phyloP scores from a whole-genome alignment of 2,797 vertebrate genomes.

The Melopsittacus undulatus region DNA sequence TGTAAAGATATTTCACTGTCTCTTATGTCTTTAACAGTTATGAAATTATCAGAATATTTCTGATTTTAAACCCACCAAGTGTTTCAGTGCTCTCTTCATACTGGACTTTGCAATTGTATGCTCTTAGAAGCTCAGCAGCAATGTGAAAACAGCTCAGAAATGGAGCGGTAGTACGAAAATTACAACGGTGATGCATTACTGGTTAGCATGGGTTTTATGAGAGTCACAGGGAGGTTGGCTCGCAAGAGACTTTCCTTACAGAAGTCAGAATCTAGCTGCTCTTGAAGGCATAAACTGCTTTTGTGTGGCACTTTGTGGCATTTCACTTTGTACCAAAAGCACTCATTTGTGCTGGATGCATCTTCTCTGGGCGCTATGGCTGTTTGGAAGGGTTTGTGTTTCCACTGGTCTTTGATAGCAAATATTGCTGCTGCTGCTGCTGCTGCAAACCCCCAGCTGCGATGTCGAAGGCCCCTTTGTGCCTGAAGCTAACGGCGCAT shows the following conservation, averaged over 20 bases:
- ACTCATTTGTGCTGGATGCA: not conserved
- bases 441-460: conserved; percentile 41
- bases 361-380: not conserved
- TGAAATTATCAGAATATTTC: not conserved
- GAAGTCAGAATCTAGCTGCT: not conserved
- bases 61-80: not conserved
- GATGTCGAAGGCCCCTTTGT: conserved; percentile 55
- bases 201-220: not conserved
- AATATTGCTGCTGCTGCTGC: conserved; percentile 45
- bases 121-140: not conserved
- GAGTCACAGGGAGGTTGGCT: not conserved
- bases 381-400: not conserved
- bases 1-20: not conserved
- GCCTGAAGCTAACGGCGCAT: conserved; percentile 58
- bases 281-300: not conserved
- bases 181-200: not conserved
- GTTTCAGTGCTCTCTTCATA: not conserved
- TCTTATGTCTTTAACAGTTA: not conserved
- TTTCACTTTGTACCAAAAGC: not conserved
- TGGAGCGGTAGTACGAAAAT: not conserved
- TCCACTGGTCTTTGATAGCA: not conserved
- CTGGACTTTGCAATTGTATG: not conserved
- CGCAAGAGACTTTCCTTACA: not conserved
- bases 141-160: not conserved
- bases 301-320: not conserved